Percentiles rank a stretch among this genome's conserved stretches.
These are phyloP conservation scores for Meghimatium bilineatum DNA, from an alignment of 2,888 invertebrate species.

Conservation along the genomic window DNA sequence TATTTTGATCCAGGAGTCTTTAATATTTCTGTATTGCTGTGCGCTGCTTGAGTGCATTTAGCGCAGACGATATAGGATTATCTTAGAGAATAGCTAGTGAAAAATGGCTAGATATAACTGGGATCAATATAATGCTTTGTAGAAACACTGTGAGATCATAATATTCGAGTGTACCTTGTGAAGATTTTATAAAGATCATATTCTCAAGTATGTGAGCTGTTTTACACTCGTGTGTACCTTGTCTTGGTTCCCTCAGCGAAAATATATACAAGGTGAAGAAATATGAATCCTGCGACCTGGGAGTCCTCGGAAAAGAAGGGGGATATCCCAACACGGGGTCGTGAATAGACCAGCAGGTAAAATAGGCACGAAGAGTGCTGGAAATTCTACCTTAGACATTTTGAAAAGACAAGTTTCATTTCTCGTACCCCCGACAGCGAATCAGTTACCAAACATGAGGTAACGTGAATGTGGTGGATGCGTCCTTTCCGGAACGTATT, in stretches of 20 bases:
- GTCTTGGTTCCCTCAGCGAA: neutral
- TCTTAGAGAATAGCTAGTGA: neutral
- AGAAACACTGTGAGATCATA: neutral
- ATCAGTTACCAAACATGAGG: neutral
- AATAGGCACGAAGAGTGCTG: neutral
- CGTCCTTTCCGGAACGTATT: neutral
- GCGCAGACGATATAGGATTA: no score
- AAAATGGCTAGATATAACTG: neutral
- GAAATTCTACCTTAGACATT: neutral
- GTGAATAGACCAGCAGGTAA: constrained; percentile 20
- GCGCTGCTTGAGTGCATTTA: neutral
- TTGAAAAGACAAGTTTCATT: constrained; percentile 3
- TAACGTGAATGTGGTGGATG: neutral
- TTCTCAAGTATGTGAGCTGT: neutral
- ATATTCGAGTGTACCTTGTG: neutral
- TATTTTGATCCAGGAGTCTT: neutral
- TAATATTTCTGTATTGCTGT: no score
- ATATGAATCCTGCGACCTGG: neutral
- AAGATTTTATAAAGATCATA: neutral
- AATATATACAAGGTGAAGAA: neutral
- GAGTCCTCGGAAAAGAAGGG: neutral
- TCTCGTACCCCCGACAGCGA: neutral
- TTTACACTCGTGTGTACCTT: neutral
- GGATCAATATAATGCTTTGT: neutral
- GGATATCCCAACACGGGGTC: neutral